phyloP scores from a whole-genome alignment of 1,140 invertebrate species.

The Asbolus verrucosus region DNA sequence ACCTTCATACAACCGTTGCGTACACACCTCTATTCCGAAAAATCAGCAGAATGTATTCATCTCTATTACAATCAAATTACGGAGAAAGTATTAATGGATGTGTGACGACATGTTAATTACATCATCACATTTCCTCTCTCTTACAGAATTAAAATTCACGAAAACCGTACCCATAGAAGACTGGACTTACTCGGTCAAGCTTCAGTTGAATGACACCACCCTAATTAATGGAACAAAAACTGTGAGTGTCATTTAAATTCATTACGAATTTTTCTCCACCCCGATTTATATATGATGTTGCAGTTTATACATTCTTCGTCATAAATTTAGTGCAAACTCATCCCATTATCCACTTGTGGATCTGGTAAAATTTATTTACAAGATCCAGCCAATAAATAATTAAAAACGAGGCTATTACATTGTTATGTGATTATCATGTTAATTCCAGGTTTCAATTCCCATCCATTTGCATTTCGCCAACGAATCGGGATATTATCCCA shows the following conservation, averaged over 20 bases:
- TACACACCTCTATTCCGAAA: constrained; percentile 12
- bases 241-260: constrained; percentile 38
- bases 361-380: neutral
- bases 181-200: constrained; percentile 12
- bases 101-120: neutral
- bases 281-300: constrained; percentile 8
- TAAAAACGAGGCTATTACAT: neutral
- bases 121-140: constrained; percentile 13
- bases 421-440: neutral
- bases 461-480: constrained; percentile 38
- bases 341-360: neutral
- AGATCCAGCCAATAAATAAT: constrained; percentile 5
- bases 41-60: neutral
- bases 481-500: constrained; percentile 19
- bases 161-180: constrained; percentile 18
- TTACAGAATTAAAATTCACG: constrained; percentile 44
- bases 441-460: constrained; percentile 39
- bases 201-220: constrained; percentile 47
- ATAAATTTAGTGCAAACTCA: constrained; percentile 7
- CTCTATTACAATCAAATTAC: too few relatives aligned
- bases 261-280: neutral
- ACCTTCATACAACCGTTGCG: too few relatives aligned
- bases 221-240: constrained; percentile 31
- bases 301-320: neutral
- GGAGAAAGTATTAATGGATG: too few relatives aligned